Percentiles rank a stretch among this genome's conserved stretches.
phyloP scores from a whole-genome alignment of 2,888 invertebrate genomes.

The Polyommatus iphigenia region DNA sequence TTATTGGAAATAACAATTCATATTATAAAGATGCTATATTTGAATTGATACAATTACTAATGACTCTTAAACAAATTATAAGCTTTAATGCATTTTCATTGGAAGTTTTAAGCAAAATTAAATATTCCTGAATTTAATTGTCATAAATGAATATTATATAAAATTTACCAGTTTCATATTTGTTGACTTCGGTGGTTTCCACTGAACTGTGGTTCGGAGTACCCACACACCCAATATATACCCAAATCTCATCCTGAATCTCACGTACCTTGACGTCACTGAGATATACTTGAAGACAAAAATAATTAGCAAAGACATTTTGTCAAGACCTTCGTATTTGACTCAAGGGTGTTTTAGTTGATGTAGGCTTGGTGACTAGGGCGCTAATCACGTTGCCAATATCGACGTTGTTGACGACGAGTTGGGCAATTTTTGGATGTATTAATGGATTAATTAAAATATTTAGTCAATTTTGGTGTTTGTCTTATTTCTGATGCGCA shows the following conservation, averaged over 20 bases:
- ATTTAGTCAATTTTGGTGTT: too few species aligned
- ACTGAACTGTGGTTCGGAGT: neutral
- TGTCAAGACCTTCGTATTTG: conserved; percentile 43
- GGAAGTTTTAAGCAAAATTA: too few species aligned
- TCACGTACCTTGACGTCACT: conserved; percentile 24
- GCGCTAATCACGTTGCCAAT: neutral
- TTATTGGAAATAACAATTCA: neutral
- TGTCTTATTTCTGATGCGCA: too few species aligned
- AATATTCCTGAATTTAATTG: too few species aligned
- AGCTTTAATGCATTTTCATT: neutral
- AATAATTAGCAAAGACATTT: conserved; percentile 20
- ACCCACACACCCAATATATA: conserved; percentile 16
- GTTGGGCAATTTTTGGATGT: neutral
- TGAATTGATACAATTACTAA: too few species aligned
- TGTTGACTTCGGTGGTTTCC: neutral
- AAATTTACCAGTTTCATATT: conserved; percentile 26
- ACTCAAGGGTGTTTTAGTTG: conserved; percentile 42
- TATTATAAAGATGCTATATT: too few species aligned
- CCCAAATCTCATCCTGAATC: conserved; percentile 25
- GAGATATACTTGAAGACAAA: conserved; percentile 27
- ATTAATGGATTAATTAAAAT: too few species aligned
- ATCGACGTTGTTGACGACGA: neutral
- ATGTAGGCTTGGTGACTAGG: neutral
- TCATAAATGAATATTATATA: too few species aligned
- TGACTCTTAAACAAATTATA: too few species aligned